phyloP scores from a whole-genome alignment of 2,797 vertebrate genomes.

The Anas georgica region DNA sequence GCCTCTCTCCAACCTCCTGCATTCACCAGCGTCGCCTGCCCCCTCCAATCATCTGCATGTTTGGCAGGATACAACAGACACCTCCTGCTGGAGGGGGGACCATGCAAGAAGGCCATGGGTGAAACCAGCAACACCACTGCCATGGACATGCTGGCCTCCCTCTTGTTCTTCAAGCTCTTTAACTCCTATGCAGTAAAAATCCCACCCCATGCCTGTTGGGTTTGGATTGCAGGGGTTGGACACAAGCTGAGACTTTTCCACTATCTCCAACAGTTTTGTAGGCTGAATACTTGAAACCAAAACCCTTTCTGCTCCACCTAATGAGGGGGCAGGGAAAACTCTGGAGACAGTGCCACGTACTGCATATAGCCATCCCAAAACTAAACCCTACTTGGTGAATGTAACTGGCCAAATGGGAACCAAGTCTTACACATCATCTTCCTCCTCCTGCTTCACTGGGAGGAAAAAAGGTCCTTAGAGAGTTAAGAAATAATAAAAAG shows the following conservation, averaged over 20 bases:
- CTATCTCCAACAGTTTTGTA: neutral
- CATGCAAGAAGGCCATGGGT: fast-evolving
- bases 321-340: neutral
- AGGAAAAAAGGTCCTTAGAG: neutral
- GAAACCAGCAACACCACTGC: neutral
- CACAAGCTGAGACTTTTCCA: neutral
- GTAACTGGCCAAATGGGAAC: neutral
- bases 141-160: neutral
- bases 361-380: neutral
- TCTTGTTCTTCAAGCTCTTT: neutral
- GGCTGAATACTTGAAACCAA: neutral
- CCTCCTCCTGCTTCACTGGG: neutral
- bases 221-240: fast-evolving
- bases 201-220: neutral
- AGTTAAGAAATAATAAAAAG: neutral
- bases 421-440: neutral
- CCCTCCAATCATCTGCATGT: too few relatives aligned
- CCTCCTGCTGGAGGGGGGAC: neutral
- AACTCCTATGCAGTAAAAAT: neutral
- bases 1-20: neutral
- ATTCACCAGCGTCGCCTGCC: neutral
- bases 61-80: neutral
- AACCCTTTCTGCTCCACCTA: neutral
- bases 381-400: neutral
- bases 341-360: neutral